phyloP scores from a whole-genome alignment of 2,888 invertebrate species.

The Drosophila kuntzei region DNA sequence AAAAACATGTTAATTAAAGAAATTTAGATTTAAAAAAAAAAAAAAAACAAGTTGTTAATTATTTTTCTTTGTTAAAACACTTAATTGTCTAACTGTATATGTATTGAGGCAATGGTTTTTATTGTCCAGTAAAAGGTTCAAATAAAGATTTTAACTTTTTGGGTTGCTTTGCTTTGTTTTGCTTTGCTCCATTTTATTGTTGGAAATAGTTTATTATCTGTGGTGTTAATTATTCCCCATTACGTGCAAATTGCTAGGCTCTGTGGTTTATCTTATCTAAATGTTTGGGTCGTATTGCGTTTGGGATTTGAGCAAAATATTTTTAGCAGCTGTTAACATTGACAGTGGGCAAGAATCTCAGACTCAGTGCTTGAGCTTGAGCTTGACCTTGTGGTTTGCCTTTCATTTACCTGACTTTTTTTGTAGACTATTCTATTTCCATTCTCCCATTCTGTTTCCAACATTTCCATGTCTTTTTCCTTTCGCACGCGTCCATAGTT shows the following conservation, averaged over 20 bases:
- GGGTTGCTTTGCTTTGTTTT: constrained; percentile 31
- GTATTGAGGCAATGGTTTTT: constrained; percentile 18
- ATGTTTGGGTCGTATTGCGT: constrained; percentile 28
- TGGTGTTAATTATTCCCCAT: constrained; percentile 66
- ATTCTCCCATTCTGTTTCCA: neutral
- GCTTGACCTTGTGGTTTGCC: constrained; percentile 62
- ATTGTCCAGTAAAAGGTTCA: constrained; percentile 41
- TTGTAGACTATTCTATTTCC: constrained; percentile 14
- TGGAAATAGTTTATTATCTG: constrained; percentile 32
- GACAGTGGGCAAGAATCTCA: neutral
- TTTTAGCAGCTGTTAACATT: constrained; percentile 11
- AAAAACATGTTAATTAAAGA: neutral
- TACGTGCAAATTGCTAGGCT: constrained; percentile 45
- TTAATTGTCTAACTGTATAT: neutral
- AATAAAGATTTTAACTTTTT: constrained; percentile 33
- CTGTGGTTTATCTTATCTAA: constrained; percentile 61
- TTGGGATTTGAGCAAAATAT: constrained; percentile 40
- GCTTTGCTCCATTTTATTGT: constrained; percentile 39
- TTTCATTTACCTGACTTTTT: constrained; percentile 58
- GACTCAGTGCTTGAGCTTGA: neutral
- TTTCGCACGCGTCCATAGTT: constrained; percentile 44
- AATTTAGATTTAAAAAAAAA: neutral
- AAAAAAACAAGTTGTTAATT: neutral
- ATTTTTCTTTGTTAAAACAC: neutral
- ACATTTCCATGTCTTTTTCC: constrained; percentile 53